phyloP scores from a whole-genome alignment of 2,888 invertebrate species.

The Clivina fossor region DNA sequence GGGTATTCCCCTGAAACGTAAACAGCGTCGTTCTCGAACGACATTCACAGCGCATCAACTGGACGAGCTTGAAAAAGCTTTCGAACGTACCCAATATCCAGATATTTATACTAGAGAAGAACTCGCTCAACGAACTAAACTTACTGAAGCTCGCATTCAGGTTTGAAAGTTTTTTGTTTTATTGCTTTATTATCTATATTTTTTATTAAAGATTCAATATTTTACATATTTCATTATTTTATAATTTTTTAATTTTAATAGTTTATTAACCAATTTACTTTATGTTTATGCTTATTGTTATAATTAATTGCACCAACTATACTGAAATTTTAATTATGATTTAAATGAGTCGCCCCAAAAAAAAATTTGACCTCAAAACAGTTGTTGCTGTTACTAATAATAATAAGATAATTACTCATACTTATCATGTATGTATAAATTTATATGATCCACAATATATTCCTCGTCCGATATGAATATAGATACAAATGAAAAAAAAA shows the following conservation, averaged over 20 bases:
- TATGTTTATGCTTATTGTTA: too few relatives aligned
- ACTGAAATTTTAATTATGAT: too few relatives aligned
- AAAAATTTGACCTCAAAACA: constrained; percentile 80
- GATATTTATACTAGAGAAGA: constrained; percentile 94
- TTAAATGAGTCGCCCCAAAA: too few relatives aligned
- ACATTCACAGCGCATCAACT: constrained; percentile 93
- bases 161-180: constrained; percentile 55
- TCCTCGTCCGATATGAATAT: constrained; percentile 68
- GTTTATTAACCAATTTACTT: too few relatives aligned
- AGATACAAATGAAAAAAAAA: constrained; percentile 71
- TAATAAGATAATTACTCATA: constrained; percentile 68
- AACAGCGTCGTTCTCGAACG: constrained; percentile 88
- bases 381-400: constrained; percentile 68
- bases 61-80: constrained; percentile 88
- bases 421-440: constrained; percentile 61
- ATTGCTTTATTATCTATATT: neutral
- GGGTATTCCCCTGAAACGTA: constrained; percentile 84
- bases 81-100: constrained; percentile 92
- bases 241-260: too few relatives aligned
- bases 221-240: too few relatives aligned
- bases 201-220: too few relatives aligned
- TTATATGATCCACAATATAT: constrained; percentile 53
- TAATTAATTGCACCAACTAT: too few relatives aligned
- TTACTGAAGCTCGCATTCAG: constrained; percentile 94
- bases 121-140: constrained; percentile 83